Base-by-base conservation (phyloP, 2,113 vertebrate genomes). In the Natator depressus region DNA sequence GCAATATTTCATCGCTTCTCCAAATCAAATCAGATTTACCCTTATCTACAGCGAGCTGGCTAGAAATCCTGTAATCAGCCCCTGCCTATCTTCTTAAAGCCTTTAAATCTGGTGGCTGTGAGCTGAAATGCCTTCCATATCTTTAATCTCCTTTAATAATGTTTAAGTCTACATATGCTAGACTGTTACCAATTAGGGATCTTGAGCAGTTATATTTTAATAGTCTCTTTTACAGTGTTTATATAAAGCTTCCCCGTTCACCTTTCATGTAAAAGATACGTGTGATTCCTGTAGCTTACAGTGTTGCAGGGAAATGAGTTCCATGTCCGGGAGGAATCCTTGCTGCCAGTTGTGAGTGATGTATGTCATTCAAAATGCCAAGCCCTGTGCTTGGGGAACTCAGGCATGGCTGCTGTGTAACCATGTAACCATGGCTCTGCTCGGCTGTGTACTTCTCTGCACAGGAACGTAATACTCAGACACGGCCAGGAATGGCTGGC, bases 81-180 rank as follows among this genome's bases (percentile, higher is more conserved):
- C 90, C 94, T 81, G 87, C 16, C 17, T 75, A 83, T 59, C 29
- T 50, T 94, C 47, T 79, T 80, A 75, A 81, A 80, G 29, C 29
- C 16, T 49, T 85, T 93, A 5, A 2, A 25, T 90, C 80, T 87
- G 24, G 80, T 82, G 55, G 42, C 49, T 85, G 10, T 2, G 20
- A 91, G 85, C 38, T 2, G 0, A 91, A 93, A 93, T 5, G 10
- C 46, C 90, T 93, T 90, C 69, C 47, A 91, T 38, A 65, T 50
- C 22, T 89, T 89, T 85, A 84, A 85, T 96, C 86, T 94, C 69
- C 82, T 84, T 54, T 94, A 92, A 94, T 29, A 94, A 59, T 84
- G 93, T 89, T 91, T 86, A 93, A 93, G 85, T 53, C 57, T 92
- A 14, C 14, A 14, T 80, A 16, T 80, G 57, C 24, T 20, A 29